Base-by-base conservation (phyloP, 2,888 invertebrate species). In the Agrotis exclamationis region DNA sequence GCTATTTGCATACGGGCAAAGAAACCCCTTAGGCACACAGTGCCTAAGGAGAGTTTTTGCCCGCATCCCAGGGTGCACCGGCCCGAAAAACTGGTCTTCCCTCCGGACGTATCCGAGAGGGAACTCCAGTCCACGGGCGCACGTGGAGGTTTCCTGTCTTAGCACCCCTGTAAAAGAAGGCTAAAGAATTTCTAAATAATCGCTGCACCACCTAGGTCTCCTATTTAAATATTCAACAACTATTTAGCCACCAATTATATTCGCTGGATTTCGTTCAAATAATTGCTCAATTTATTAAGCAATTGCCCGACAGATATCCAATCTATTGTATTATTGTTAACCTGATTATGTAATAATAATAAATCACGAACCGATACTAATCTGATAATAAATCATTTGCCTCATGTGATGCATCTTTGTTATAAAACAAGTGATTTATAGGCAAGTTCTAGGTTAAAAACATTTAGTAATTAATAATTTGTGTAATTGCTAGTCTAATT, bases 361-460 rank as follows among this genome's bases (percentile, higher is more conserved):
- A 64, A 79, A 68, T 72, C 78, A 77, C 54, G 62, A 57, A 76
- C 24, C 44, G 56, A 56, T 66, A 48, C n/a, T 63, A 50, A 48
- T 53, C 54, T 67, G n/a, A 67, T 67, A 70, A 76, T 81, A 76
- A 57, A 58, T 57, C 39, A 62, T 54, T 63, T 11, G 7, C 53
- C 53, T 57, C 65, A 59, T 56, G 44, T 63, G 47, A 50, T 60
- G 63, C 13, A 76, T 60, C 78, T 79, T 81, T 79, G 78, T 80
- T 81, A 54, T 63, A 44, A n/a, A 60, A 28, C n/a, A 47, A 51
- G 18, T 72, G 64, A 82, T 79, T 79, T 77, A 82, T 72, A 47
- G 44, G 54, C 63, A 72, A 70, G 72, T 82, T 72, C 72, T 82
- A 68, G 79, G 82, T 77, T 68, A 51, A 59, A 50, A 62, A 2